Evolutionary conservation across 2,113 vertebrate genomes (phyloP), one percentile per base, ranked within the genome.

Genomic region (Choloepus hoffmanni): DNA sequence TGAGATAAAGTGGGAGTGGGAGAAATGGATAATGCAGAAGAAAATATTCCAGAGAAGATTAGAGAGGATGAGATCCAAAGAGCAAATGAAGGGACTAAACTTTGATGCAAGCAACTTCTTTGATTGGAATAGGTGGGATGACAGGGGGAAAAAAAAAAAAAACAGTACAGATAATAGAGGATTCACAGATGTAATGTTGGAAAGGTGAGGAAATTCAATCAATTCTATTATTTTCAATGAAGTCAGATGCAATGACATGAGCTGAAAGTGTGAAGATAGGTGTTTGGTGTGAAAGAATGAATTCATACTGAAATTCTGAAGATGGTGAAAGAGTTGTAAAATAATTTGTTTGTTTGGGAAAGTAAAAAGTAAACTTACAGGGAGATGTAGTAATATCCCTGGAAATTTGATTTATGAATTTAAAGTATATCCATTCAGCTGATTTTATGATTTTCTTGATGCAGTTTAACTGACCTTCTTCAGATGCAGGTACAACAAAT

Each of bases 261-360:
- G 30, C 21, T 58, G 6, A 77, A 16, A 43, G 70, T 63, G 8
- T 62, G 16, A 26, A 60, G 4, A 21, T 55, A 40, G 60, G 15
- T 50, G 5, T 78, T 88, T 28, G 40, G 2, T 58, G 3, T 70
- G 11, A 43, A 85, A 85, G 5, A 78, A 83, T 43, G 12, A 70
- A 73, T 62, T 63, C 53, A 82, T 18, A 63, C 26, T 13, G 3
- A 14, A 36, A 30, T 0, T 72, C 45, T 84, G 15, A 88, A 63
- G 28, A 88, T 30, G 87, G 7, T 63, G 13, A 30, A 36, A n/a
- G 36, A 14, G 10, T 91, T 53, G 33, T 43, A 11, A 83, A 89
- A 62, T 78, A 40, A 13, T 90, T 86, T 74, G 23, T 90, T 86
- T 74, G 23, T 83, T 33, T 83, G 50, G 30, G 30, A 55, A 88